phyloP scores from a whole-genome alignment of 92 coral and sea anemone species.

The Siderastrea radians region DNA sequence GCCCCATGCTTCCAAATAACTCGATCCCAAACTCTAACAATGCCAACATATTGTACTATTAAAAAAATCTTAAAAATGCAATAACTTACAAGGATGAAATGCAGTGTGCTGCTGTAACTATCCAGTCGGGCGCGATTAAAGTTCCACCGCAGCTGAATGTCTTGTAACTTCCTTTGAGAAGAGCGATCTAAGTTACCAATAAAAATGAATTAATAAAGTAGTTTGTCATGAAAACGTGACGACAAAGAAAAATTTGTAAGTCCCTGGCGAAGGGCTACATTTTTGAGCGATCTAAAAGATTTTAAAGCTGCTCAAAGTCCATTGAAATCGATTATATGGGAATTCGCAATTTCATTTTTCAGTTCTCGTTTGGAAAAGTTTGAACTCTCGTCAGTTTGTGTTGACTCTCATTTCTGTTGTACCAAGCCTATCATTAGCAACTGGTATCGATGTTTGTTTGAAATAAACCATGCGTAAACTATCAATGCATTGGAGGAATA shows the following conservation, averaged over 20 bases:
- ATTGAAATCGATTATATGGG: no score
- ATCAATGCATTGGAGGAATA: background rate
- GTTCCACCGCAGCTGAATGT: constrained; percentile 32
- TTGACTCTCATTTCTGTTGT: no score
- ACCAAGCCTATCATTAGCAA: no score
- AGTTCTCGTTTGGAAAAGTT: no score
- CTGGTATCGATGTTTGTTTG: no score
- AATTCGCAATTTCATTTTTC: no score
- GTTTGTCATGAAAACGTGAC: background rate
- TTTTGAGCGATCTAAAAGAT: no score
- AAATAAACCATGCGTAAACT: background rate
- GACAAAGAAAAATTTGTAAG: background rate
- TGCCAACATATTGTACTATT: no score
- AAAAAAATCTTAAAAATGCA: no score
- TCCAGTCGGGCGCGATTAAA: constrained; percentile 38
- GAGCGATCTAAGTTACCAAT: constrained; percentile 2
- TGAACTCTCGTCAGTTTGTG: background rate
- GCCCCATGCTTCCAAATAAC: constrained; percentile 32
- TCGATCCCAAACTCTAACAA: no score
- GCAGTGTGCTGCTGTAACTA: constrained; percentile 47
- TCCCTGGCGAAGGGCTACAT: no score
- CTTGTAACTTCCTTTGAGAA: background rate
- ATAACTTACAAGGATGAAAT: background rate
- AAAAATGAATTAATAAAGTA: background rate
- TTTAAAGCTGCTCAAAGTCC: no score